Conservation (phyloP, 1,140 invertebrate species). For the Planococcus citri region DNA sequence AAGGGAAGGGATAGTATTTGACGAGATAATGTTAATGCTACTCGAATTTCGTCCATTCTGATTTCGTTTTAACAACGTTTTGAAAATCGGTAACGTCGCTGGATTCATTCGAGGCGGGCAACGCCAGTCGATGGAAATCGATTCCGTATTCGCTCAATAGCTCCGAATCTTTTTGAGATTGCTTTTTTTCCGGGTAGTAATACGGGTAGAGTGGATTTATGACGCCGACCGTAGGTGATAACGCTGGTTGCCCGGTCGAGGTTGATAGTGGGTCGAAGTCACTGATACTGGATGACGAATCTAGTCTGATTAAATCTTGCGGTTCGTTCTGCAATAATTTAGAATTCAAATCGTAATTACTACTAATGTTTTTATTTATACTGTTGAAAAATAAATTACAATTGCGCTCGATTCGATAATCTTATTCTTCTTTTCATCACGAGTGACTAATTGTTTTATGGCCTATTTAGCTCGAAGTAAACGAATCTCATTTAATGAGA, state of each 20-base stretch:
- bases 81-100: background rate
- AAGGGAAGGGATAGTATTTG: no score
- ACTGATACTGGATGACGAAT: conserved; percentile 40
- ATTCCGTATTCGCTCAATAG: conserved; percentile 31
- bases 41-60: conserved; percentile 31
- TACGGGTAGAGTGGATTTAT: conserved; percentile 47
- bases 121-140: conserved; percentile 28
- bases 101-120: conserved; percentile 16
- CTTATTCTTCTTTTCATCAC: no score
- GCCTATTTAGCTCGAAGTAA: no score
- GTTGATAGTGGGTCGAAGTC: conserved; percentile 47
- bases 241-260: background rate
- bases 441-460: no score
- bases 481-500: no score
- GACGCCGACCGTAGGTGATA: conserved; percentile 35
- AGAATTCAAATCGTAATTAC: no score
- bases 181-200: conserved; percentile 35
- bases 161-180: conserved; percentile 27
- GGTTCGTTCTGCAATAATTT: conserved; percentile 23
- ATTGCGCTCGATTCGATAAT: no score
- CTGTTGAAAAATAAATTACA: no score
- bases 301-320: conserved; percentile 42
- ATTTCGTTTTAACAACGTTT: conserved; percentile 25
- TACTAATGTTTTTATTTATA: no score
- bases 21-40: no score